These are phyloP conservation scores for Nyctereutes procyonoides DNA, from an alignment of 2,113 vertebrate species.

Conservation along the genomic window DNA sequence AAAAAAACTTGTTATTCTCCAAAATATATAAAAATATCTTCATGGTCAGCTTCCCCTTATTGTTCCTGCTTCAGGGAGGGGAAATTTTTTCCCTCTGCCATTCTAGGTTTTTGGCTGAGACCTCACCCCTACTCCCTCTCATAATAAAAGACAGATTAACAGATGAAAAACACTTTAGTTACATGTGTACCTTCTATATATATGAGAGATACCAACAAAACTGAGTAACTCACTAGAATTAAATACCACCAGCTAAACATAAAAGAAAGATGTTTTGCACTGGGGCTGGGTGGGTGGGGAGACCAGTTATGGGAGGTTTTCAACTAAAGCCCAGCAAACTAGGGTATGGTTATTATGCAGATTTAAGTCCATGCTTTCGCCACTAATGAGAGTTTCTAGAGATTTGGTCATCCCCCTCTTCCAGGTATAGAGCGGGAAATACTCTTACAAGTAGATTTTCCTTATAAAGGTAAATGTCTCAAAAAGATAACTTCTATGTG, in stretches of 20 bases:
- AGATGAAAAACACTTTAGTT: neutral
- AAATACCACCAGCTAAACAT: neutral
- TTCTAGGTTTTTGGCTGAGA: neutral
- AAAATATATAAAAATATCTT: neutral
- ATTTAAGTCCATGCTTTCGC: neutral
- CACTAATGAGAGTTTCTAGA: neutral
- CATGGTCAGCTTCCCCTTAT: neutral
- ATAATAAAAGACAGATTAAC: neutral
- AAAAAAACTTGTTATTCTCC: neutral
- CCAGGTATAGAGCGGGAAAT: neutral
- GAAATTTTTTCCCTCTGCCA: neutral
- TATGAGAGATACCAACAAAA: neutral
- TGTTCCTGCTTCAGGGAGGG: neutral
- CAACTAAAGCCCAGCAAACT: neutral
- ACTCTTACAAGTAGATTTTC: neutral
- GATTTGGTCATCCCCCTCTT: neutral
- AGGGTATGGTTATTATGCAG: neutral
- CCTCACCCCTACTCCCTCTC: neutral
- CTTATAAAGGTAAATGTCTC: neutral
- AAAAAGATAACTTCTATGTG: neutral
- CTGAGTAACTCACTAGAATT: neutral
- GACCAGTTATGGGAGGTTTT: neutral
- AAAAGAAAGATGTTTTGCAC: neutral
- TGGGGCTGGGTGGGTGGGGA: no score
- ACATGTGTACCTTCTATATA: neutral